A percentile compares a stretch with the other conserved stretches of the same genome.
Conservation (phyloP, 1,140 invertebrate genomes). For the Tyrophagus putrescentiae region DNA sequence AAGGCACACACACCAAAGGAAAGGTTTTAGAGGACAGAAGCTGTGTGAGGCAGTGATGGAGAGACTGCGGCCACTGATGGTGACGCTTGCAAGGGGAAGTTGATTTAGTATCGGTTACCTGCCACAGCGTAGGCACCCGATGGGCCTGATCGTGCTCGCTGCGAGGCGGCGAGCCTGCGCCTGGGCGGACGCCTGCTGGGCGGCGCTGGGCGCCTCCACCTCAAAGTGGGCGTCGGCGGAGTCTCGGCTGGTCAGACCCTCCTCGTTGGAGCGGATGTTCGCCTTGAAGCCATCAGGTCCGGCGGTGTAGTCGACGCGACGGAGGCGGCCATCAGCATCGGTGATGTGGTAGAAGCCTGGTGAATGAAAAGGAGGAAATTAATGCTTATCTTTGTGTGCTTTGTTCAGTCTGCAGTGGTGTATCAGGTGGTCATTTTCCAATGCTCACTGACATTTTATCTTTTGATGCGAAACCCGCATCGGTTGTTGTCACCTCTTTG, state of each 20-base stretch:
- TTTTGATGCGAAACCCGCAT: too few species aligned
- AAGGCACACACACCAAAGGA: too few species aligned
- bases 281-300: conserved; percentile 20
- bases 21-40: too few species aligned
- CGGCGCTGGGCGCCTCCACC: background rate
- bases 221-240: conserved; percentile 10
- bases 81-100: too few species aligned
- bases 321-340: conserved; percentile 7
- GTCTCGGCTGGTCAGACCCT: conserved; percentile 14
- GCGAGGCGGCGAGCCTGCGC: background rate
- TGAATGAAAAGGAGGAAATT: background rate
- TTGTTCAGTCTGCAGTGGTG: too few species aligned
- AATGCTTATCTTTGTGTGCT: too few species aligned
- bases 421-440: too few species aligned
- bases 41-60: too few species aligned
- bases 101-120: conserved; percentile 10
- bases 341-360: conserved; percentile 19
- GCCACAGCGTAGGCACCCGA: conserved; percentile 13
- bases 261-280: conserved; percentile 22
- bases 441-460: too few species aligned
- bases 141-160: background rate
- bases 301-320: conserved; percentile 21
- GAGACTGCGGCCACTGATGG: too few species aligned
- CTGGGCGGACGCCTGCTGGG: background rate
- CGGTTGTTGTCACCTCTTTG: too few species aligned